These are phyloP conservation scores for Eupithecia insigniata DNA, from an alignment of 2,888 invertebrate species.

Conservation along the genomic window DNA sequence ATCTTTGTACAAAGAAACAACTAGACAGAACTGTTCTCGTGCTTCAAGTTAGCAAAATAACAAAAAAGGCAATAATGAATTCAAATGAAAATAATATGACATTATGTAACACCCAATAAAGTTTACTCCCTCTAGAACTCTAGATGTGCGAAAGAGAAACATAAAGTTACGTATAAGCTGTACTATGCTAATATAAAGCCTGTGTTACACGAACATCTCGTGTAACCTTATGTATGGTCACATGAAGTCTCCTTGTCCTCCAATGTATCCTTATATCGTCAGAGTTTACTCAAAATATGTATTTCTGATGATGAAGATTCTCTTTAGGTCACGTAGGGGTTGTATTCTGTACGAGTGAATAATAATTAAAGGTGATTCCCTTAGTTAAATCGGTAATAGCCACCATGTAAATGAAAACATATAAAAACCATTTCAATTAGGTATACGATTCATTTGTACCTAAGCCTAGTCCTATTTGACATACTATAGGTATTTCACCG, in stretches of 20 bases:
- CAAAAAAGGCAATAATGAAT: too few relatives aligned
- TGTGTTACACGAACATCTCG: neutral
- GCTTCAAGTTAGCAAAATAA: too few relatives aligned
- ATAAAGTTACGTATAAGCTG: neutral
- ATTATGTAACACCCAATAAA: neutral
- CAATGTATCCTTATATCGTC: neutral
- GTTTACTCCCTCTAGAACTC: neutral
- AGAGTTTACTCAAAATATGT: neutral
- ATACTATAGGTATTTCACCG: too few relatives aligned
- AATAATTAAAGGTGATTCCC: neutral
- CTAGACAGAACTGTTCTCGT: too few relatives aligned
- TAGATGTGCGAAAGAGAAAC: neutral
- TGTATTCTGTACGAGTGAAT: neutral
- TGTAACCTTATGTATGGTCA: too few relatives aligned
- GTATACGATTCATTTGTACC: neutral
- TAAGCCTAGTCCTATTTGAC: too few relatives aligned
- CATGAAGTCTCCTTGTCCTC: too few relatives aligned
- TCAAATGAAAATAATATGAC: too few relatives aligned
- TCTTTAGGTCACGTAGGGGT: neutral
- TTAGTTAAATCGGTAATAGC: neutral
- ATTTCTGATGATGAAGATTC: neutral
- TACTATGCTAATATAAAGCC: neutral
- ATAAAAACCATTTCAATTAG: neutral
- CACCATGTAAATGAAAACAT: neutral
- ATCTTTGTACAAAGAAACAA: too few relatives aligned